Percentiles rank a stretch among this genome's conserved stretches.
Evolutionary conservation across 1,140 invertebrate genomes (phyloP).

Genomic region (Drosophila triauraria): DNA sequence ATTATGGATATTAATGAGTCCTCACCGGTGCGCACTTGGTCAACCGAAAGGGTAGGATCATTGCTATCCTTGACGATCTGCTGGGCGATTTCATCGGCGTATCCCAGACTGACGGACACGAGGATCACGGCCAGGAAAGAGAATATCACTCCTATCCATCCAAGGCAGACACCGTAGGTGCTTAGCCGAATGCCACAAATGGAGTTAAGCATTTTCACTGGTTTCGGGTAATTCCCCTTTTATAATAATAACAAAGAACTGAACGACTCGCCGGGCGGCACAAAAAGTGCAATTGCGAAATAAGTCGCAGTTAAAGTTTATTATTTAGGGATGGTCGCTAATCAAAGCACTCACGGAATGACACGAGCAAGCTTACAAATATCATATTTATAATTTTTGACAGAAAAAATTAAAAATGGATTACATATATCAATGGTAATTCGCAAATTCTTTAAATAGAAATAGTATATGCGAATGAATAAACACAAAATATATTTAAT

Average conservation of each 20-base stretch:
- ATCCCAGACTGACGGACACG: slow-evolving; percentile 11
- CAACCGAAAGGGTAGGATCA: neutral
- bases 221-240: neutral
- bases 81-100: slow-evolving; percentile 28
- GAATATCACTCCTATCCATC: slow-evolving; percentile 50
- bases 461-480: too few species aligned
- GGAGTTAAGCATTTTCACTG: slow-evolving; percentile 51
- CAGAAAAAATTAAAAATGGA: too few species aligned
- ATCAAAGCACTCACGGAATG: neutral
- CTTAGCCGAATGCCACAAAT: slow-evolving; percentile 54
- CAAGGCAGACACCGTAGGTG: slow-evolving; percentile 60
- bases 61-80: neutral
- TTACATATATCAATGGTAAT: too few species aligned
- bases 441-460: too few species aligned
- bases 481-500: too few species aligned
- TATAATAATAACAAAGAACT: neutral
- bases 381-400: too few species aligned
- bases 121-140: slow-evolving; percentile 29
- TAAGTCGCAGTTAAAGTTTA: slow-evolving; percentile 2
- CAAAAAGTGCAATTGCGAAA: slow-evolving; percentile 1
- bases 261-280: neutral
- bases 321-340: neutral
- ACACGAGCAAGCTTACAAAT: neutral
- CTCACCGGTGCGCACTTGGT: slow-evolving; percentile 33
- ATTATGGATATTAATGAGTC: neutral